Evolutionary conservation across 2,888 invertebrate genomes (phyloP).

Genomic region (Oligia fasciuncula): DNA sequence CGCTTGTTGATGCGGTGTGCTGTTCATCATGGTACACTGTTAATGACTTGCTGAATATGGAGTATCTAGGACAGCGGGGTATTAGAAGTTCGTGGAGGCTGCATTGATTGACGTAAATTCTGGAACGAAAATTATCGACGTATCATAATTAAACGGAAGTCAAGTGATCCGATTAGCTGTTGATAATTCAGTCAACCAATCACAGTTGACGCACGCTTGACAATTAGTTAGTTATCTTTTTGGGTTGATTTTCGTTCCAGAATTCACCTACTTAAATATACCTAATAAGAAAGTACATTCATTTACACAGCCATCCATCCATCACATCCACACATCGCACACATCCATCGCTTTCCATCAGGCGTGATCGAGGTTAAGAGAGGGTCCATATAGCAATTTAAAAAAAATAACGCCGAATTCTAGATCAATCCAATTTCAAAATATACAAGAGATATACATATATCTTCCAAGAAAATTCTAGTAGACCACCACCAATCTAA

Average conservation of each 20-base stretch:
- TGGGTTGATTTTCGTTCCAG: background rate
- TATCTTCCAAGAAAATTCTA: background rate
- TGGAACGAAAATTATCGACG: background rate
- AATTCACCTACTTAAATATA: background rate
- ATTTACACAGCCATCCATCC: background rate
- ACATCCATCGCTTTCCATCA: no score
- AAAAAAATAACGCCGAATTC: no score
- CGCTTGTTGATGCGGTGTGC: conserved; percentile 27
- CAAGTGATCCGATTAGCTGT: background rate
- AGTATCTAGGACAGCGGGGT: no score
- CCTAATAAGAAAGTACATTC: background rate
- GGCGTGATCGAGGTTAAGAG: no score
- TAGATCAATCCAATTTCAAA: background rate
- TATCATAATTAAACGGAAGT: background rate
- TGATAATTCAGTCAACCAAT: background rate
- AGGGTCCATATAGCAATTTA: no score
- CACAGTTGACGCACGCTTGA: background rate
- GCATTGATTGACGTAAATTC: background rate
- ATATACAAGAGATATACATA: background rate
- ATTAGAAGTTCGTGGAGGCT: background rate
- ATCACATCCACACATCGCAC: no score
- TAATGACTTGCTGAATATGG: background rate
- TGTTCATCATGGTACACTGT: conserved; percentile 23
- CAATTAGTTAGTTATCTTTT: background rate
- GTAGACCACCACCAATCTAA: no score